Evolutionary conservation across 2,888 invertebrate genomes (phyloP).

Genomic region (Lampropteryx suffumata): DNA sequence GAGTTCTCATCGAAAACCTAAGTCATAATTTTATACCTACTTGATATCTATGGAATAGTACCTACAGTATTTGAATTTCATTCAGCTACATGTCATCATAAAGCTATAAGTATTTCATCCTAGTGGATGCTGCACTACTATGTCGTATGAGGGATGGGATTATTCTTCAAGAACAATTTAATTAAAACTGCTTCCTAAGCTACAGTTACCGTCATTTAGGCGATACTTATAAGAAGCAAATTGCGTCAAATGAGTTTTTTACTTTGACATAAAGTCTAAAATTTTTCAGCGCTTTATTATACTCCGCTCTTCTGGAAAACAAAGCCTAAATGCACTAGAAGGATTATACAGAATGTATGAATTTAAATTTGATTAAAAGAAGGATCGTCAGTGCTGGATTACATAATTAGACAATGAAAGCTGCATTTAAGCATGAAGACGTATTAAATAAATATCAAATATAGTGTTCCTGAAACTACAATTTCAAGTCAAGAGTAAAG

Average conservation of each 20-base stretch:
- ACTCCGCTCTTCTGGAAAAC: background rate
- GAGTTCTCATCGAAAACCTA: too few species aligned
- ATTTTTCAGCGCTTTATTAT: too few species aligned
- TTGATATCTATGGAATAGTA: too few species aligned
- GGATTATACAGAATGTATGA: conserved; percentile 14
- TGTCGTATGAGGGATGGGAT: conserved; percentile 14
- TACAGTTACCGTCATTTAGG: background rate
- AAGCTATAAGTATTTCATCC: conserved; percentile 1
- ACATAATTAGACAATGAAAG: background rate
- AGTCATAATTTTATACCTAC: too few species aligned
- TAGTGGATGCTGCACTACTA: conserved; percentile 6
- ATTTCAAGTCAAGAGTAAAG: too few species aligned
- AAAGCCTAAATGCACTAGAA: background rate
- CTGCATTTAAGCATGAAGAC: too few species aligned
- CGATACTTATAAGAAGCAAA: too few species aligned
- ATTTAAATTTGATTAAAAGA: conserved; percentile 8
- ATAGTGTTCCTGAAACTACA: too few species aligned
- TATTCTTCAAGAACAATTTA: conserved; percentile 18
- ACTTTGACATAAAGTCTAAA: too few species aligned
- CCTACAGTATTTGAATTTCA: too few species aligned
- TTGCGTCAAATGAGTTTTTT: too few species aligned
- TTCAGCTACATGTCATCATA: background rate
- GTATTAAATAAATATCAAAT: too few species aligned
- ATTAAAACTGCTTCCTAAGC: background rate
- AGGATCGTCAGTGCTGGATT: conserved; percentile 2